Percentiles rank a stretch among this genome's conserved stretches.
Conservation (phyloP, 2,888 invertebrate genomes). For the Dolichopus griseipennis region DNA sequence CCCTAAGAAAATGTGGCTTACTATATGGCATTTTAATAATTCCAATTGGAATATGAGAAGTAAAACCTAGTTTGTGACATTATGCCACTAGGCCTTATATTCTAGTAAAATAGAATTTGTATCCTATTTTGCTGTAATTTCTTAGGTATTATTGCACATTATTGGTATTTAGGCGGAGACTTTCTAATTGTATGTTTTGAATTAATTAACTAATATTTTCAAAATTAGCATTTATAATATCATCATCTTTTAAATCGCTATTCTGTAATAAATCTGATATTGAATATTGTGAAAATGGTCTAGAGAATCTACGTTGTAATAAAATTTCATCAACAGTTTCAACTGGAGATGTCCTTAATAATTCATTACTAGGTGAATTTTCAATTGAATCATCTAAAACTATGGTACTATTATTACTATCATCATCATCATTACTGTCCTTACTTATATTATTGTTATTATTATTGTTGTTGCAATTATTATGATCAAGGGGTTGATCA, state of each 20-base stretch:
- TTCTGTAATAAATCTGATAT: constrained; percentile 39
- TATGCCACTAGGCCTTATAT: no score
- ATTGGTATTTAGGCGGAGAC: no score
- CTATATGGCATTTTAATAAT: no score
- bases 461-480: background rate
- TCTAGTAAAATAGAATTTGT: no score
- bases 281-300: constrained; percentile 40
- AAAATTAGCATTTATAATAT: background rate
- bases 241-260: constrained; percentile 4
- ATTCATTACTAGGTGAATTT: background rate
- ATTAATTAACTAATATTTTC: background rate
- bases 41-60: no score
- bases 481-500: no score
- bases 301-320: constrained; percentile 37
- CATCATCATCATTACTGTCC: background rate
- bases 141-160: no score
- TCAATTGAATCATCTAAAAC: background rate
- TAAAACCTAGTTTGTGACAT: no score
- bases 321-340: constrained; percentile 41
- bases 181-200: no score
- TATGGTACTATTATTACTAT: background rate
- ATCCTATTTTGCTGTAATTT: no score
- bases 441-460: background rate
- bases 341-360: constrained; percentile 26
- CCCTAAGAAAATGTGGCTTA: no score